Conservation (phyloP, 2,888 invertebrate species). For the Drosophila infuscata region DNA sequence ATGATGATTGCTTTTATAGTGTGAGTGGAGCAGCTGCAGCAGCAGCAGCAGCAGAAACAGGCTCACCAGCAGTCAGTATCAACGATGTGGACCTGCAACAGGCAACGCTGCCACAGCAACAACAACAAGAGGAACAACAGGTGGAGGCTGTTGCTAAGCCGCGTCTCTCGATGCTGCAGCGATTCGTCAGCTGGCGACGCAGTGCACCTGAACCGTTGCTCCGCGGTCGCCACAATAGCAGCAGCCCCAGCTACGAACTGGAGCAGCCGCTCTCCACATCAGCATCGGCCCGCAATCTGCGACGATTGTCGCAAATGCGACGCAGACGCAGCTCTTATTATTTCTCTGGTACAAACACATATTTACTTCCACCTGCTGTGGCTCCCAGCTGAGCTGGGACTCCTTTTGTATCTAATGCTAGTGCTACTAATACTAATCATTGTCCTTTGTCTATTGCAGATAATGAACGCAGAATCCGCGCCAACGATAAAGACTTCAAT, state of each 20-base stretch:
- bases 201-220: slow-evolving; percentile 47
- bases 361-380: background rate
- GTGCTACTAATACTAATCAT: background rate
- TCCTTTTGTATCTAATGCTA: background rate
- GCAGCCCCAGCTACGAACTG: slow-evolving; percentile 30
- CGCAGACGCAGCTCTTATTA: slow-evolving; percentile 84
- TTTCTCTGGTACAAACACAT: slow-evolving; percentile 81
- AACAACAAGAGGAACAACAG: background rate
- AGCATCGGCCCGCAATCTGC: slow-evolving; percentile 58
- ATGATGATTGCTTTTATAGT: slow-evolving; percentile 79
- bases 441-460: slow-evolving; percentile 87
- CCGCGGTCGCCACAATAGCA: slow-evolving; percentile 44
- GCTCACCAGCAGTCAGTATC: background rate
- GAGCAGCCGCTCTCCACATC: slow-evolving; percentile 49
- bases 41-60: slow-evolving; percentile 18
- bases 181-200: slow-evolving; percentile 58
- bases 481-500: slow-evolving; percentile 98
- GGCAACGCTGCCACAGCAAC: slow-evolving; percentile 37
- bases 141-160: slow-evolving; percentile 20
- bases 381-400: background rate
- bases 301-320: slow-evolving; percentile 83
- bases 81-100: slow-evolving; percentile 53
- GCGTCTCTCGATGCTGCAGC: slow-evolving; percentile 43
- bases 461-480: slow-evolving; percentile 97
- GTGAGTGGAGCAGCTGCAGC: slow-evolving; percentile 9